phyloP scores from a whole-genome alignment of 2,113 vertebrate species.

The Nothobranchius kuhntae region DNA sequence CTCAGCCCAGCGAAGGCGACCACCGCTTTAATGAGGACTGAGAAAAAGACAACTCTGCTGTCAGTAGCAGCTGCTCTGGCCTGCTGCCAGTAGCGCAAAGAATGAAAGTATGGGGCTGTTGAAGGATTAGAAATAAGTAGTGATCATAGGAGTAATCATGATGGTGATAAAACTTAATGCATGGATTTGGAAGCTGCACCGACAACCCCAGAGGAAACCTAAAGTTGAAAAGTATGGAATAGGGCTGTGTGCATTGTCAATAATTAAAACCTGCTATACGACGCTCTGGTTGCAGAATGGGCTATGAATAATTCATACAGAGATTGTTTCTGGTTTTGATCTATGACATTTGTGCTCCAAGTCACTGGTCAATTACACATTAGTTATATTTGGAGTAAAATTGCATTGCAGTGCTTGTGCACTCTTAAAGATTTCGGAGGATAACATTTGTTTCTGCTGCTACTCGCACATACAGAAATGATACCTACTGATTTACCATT shows the following conservation, averaged over 20 bases:
- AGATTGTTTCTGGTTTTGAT: background rate
- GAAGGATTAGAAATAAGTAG: conserved; percentile 8
- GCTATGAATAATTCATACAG: background rate
- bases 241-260: background rate
- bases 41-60: conserved; percentile 1
- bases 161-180: background rate
- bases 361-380: background rate
- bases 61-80: conserved; percentile 12
- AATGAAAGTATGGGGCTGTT: conserved; percentile 1
- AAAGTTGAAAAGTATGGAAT: background rate
- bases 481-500: background rate
- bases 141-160: background rate
- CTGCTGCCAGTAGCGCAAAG: conserved; percentile 9
- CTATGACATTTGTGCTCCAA: background rate
- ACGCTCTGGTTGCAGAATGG: background rate
- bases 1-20: conserved; percentile 11
- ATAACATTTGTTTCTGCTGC: conserved; percentile 6
- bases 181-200: background rate
- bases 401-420: background rate
- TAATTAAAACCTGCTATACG: background rate
- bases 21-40: conserved; percentile 5
- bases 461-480: background rate
- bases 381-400: background rate
- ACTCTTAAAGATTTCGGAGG: background rate
- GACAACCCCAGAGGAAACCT: background rate